Base-by-base conservation (phyloP, 2,888 invertebrate genomes). In the Thalpophila matura region DNA sequence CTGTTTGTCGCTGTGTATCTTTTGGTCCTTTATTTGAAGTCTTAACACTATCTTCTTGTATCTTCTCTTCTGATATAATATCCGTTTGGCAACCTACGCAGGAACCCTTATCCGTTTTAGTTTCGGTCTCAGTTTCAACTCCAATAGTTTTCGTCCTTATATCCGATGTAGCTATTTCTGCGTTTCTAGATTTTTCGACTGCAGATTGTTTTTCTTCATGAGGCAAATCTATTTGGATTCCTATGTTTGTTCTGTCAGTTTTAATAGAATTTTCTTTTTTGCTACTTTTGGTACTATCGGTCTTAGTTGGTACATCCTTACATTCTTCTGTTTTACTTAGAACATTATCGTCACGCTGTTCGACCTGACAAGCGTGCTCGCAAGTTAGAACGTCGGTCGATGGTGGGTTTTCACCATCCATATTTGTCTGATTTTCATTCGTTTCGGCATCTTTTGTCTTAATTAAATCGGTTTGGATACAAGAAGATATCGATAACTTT, bases 141-240 rank as follows among this genome's bases (percentile, higher is more conserved):
- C 71, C 71, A 37, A 74, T 43, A 59, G 45, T 22, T 54, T 29
- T 63, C 4, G 50, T 55, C 1, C 12, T 38, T 33, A 40, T 65
- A 47, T 54, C 12, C 5, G 55, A 40, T 22, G 31, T n/a, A 31
- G 6, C 24, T n/a, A 5, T 26, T 20, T 22, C 24, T 1, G 20
- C 33, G 14, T 18, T 14, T 26, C 18, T 40, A n/a, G 6, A 12
- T n/a, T 42, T 6, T 14, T 14, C 22, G 9, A 9, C 27, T 14
- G 0, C 22, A 18, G 2, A 10, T 18, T 27, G 14, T 1, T 4
- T 3, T 22, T 53, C 45, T 26, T 61, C 42, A 7, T 22, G 35
- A 37, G 29, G 26, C 22, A 46, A 37, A 50, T 78, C 65, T 68
- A 76, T 84, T 73, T 84, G 86, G 4, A 67, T 70, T 31, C 71